Percentiles rank a stretch among this genome's conserved stretches.
These are phyloP conservation scores for Lepidothrix coronata DNA, from an alignment of 2,113 vertebrate genomes.

Conservation along the genomic window DNA sequence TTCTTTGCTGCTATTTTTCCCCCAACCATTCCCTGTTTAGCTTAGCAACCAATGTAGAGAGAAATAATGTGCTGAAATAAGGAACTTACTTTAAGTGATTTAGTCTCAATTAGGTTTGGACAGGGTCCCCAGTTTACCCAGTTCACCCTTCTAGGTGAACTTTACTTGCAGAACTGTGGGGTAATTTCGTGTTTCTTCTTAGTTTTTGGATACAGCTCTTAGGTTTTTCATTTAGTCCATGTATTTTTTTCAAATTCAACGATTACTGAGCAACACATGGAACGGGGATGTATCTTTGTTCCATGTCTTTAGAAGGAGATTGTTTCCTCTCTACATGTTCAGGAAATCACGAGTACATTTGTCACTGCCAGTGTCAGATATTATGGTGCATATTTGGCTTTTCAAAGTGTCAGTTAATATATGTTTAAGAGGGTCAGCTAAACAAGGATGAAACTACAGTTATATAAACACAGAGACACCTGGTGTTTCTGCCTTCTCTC, in stretches of 20 bases:
- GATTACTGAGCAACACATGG: not conserved
- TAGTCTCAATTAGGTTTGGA: not conserved
- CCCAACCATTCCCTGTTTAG: not conserved
- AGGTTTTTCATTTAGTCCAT: not conserved
- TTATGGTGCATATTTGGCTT: not conserved
- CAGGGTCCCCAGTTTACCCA: not conserved
- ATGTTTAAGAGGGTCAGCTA: not conserved
- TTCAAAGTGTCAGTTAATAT: not conserved
- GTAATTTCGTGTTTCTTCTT: not conserved
- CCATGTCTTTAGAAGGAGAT: not conserved
- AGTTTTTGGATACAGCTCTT: not conserved
- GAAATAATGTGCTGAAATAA: not conserved
- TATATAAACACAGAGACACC: not conserved
- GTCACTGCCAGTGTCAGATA: not conserved
- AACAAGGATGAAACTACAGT: not conserved
- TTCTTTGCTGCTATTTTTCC: not conserved
- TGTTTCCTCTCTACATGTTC: not conserved
- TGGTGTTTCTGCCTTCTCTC: not conserved
- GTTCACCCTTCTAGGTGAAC: not conserved
- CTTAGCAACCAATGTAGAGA: not conserved
- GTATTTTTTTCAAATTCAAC: not conserved
- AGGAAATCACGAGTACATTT: not conserved
- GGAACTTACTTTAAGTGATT: not conserved
- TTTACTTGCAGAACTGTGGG: not conserved
- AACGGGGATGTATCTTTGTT: not conserved